Base-by-base conservation (phyloP, 2,113 vertebrate species). In the Campylomormyrus numenius region DNA sequence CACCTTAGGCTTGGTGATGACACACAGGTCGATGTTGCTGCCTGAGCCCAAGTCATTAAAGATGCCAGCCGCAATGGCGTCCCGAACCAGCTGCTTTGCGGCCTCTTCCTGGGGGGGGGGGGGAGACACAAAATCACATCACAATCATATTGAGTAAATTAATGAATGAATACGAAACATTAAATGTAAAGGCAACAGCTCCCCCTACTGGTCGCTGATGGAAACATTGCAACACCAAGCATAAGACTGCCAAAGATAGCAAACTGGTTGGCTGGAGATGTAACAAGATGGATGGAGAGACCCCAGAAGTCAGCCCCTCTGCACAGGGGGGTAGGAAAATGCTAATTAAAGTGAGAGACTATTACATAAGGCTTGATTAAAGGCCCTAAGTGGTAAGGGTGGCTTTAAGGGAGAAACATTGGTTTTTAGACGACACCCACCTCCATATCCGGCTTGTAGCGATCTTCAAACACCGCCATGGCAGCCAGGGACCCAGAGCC, bases 391-490 rank as follows among this genome's bases (percentile, higher is more conserved):
- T 27, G n/a, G 62, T 7, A 87, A 39, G 13, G n/a, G 5, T 2
- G 45, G 7, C 7, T 48, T 48, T 9, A 21, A 85, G 45, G 39
- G 19, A 70, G 62, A 70, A 45, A n/a, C 21, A 48, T 13, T 2
- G 8, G 5, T 11, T n/a, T 48, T n/a, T 10, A 9, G 2, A 39
- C 50, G 52, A 11, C 74, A 93, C 94, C 93, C 93, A 98, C 98
- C 97, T 98, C 97, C 97, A 99, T 97, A 89, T 98, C 95, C 0
- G 95, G 96, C 91, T 96, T 97, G 94, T 96, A 99, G 89, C 98
- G 97, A 92, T 99, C 98, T 95, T 99, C 98, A 93, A 99, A 99
- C 24, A 99, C 96, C 1, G 98, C 97, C 98, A 99, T 99, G 52
- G 98, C 98, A 74, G 98, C 98, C 89, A 99, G 94, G 0, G 98